Base-by-base conservation (phyloP, 2,113 vertebrate genomes). In the Pica pica region DNA sequence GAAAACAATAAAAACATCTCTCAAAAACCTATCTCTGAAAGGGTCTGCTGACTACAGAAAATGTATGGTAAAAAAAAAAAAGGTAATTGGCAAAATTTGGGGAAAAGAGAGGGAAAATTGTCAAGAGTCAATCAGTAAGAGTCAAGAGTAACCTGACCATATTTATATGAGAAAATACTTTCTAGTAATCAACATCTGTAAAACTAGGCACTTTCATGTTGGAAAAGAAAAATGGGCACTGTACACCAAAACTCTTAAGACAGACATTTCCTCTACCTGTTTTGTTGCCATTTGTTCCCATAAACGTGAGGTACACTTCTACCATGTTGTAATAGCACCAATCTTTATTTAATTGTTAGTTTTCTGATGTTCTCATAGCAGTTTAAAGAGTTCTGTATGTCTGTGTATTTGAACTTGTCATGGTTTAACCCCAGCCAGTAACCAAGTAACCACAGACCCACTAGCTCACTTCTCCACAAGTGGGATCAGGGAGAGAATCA, bases 31-130 rank as follows among this genome's bases (percentile, higher is more conserved):
- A 8, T 21, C 16, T 68, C 63, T 82, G 57, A 82, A 64, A 90
- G 9, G 2, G 19, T 55, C 10, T 56, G 20, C 18, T 70, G 26
- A 70, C 52, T 24, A 69, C 1, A 63, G 30, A 18, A 17, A 67
- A 55, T 19, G 11, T 28, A 33, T 0, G 16, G 5, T 2, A 33
- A 16, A 27, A 42, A 20, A n/a, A 37, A 52, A 13, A 7, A 59
- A 2, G 1, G 6, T 4, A 73, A 59, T 50, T 68, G 21, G 27
- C 15, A 87, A 73, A 84, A 77, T 7, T 18, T 69, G 47, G n/a
- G 35, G 53, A 55, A 74, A 86, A 86, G 28, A 70, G 13, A 77
- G 11, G 6, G 26, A 55, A 87, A 52, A 42, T 24, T 70, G 5
- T 31, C 28, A 84, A 30, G 12, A 30, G 12, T 30, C 33, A 87